phyloP scores from a whole-genome alignment of 2,113 vertebrate genomes.

The Sarotherodon lohbergeri region DNA sequence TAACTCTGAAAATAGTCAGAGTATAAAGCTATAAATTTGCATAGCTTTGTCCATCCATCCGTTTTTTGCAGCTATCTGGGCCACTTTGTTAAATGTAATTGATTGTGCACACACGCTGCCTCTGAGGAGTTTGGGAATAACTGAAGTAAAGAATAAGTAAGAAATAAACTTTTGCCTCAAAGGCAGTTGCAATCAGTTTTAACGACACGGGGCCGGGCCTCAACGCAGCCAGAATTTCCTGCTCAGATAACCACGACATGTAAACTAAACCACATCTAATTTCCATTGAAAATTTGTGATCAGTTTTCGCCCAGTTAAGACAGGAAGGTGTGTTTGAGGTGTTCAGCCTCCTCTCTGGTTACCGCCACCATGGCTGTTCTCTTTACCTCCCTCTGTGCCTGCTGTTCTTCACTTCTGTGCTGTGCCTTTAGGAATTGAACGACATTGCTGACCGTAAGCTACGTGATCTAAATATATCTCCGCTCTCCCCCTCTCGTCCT shows the following conservation, averaged over 20 bases:
- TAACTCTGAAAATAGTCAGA: not conserved
- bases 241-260: not conserved
- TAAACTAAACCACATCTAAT: not conserved
- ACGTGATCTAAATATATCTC: not conserved
- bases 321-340: not conserved
- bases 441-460: not conserved
- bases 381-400: accelerated
- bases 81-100: not conserved
- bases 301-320: not conserved
- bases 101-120: not conserved
- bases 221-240: not conserved
- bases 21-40: not conserved
- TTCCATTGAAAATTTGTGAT: not conserved
- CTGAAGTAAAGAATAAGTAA: not conserved
- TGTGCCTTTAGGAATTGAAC: not conserved
- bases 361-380: accelerated
- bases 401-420: not conserved
- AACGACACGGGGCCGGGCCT: not conserved
- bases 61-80: not conserved
- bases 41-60: not conserved
- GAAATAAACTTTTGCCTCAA: not conserved
- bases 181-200: not conserved
- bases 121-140: not conserved
- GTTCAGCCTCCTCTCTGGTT: not conserved
- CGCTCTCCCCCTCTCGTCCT: not conserved